Evolutionary conservation across 2,797 vertebrate genomes (phyloP).

Genomic region (Semaprochilodus insignis): DNA sequence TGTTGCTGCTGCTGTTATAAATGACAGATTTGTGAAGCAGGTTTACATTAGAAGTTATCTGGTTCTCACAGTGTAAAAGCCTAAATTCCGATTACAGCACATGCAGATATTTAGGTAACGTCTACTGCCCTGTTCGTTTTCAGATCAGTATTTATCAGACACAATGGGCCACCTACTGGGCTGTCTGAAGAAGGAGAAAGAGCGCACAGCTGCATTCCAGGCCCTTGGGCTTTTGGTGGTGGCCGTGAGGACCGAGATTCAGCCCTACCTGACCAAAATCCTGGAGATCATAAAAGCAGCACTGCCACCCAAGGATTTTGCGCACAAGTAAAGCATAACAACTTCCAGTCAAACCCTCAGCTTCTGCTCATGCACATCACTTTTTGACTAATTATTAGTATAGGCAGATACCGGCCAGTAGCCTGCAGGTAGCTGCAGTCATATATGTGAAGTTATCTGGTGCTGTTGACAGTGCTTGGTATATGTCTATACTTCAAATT

Average conservation of each 20-base stretch:
- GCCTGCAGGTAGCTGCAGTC: neutral
- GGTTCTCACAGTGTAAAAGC: neutral
- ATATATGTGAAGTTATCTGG: neutral
- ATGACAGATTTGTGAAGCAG: neutral
- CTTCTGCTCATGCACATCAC: neutral
- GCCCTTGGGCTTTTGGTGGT: constrained; percentile 95
- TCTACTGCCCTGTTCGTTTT: neutral
- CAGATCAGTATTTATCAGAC: constrained; percentile 94
- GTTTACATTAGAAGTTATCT: neutral
- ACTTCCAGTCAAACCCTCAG: neutral
- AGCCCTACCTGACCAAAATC: constrained; percentile 91
- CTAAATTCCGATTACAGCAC: neutral
- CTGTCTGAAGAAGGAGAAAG: constrained; percentile 96
- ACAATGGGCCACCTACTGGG: constrained; percentile 95
- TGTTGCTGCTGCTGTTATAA: neutral
- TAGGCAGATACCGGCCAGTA: too few species aligned
- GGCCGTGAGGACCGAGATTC: constrained; percentile 92
- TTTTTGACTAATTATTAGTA: too few species aligned
- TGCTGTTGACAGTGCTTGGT: neutral
- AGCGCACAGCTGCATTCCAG: constrained; percentile 94
- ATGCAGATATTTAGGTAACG: too few species aligned
- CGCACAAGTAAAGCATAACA: constrained; percentile 88
- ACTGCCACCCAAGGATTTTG: constrained; percentile 96
- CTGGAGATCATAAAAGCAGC: constrained; percentile 97
- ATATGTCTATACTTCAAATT: neutral